These are phyloP conservation scores for Anolis carolinensis DNA, from an alignment of 2,113 vertebrate genomes.

Conservation along the genomic window DNA sequence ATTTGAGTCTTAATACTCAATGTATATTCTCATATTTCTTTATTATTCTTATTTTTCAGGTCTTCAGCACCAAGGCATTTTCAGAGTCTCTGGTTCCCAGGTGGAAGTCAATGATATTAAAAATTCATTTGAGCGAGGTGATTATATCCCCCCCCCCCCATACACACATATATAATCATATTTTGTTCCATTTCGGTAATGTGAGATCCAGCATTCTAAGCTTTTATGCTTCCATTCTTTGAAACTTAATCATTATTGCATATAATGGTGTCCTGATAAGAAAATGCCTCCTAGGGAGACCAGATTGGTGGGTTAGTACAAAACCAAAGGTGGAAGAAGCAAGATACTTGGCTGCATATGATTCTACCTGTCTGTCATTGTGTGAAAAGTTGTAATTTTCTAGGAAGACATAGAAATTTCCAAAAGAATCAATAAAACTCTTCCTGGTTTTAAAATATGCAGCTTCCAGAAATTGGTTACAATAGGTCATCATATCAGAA, in stretches of 20 bases:
- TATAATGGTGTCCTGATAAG: background rate
- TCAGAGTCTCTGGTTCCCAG: constrained; percentile 95
- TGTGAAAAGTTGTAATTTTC: background rate
- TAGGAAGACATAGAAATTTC: background rate
- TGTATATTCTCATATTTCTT: constrained; percentile 23
- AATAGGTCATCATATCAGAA: background rate
- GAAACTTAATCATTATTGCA: constrained; percentile 1
- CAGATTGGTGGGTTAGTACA: background rate
- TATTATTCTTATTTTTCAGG: constrained; percentile 74
- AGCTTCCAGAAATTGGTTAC: background rate
- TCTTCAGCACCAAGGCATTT: constrained; percentile 98
- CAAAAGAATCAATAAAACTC: background rate
- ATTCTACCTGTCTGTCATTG: background rate
- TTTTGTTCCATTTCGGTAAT: constrained; percentile 44
- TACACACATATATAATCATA: constrained; percentile 63
- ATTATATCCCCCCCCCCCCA: constrained; percentile 55
- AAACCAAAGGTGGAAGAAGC: background rate
- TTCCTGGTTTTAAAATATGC: background rate
- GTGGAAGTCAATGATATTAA: constrained; percentile 99
- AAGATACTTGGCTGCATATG: background rate
- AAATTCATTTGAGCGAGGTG: constrained; percentile 99
- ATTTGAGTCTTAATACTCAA: background rate
- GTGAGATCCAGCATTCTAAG: constrained; percentile 29
- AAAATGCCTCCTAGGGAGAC: background rate
- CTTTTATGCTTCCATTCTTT: background rate